A percentile compares a stretch with the other conserved stretches of the same genome.
These are phyloP conservation scores for Poeciliopsis turneri DNA, from an alignment of 2,797 vertebrate genomes.

Conservation along the genomic window DNA sequence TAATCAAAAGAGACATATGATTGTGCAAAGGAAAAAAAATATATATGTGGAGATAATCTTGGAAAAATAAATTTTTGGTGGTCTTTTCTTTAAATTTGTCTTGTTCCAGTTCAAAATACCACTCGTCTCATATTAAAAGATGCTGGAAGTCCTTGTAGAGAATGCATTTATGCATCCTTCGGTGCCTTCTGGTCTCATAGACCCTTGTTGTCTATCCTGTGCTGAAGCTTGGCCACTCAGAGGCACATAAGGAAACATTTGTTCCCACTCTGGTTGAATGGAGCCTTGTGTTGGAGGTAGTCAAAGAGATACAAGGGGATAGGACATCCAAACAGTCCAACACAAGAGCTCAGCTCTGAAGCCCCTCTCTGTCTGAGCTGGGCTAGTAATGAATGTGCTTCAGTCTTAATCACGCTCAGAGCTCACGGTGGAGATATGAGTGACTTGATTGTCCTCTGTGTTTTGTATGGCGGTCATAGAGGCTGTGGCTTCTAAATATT, in stretches of 20 bases:
- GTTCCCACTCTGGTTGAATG: constrained; percentile 89
- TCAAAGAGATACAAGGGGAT: constrained; percentile 81
- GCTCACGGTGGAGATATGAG: constrained; percentile 72
- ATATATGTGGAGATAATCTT: constrained; percentile 6
- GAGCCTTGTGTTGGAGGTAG: constrained; percentile 87
- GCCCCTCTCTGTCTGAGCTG: constrained; percentile 73
- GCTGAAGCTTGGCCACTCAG: constrained; percentile 64
- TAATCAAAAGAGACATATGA: constrained; percentile 27
- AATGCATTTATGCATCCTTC: constrained; percentile 45
- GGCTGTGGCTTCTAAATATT: constrained; percentile 56
- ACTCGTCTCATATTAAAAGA: constrained; percentile 34
- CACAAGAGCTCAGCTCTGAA: constrained; percentile 76
- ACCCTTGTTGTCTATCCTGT: constrained; percentile 51
- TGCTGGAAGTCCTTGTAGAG: constrained; percentile 29
- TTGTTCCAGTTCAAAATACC: neutral
- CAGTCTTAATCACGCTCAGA: constrained; percentile 73
- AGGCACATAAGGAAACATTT: constrained; percentile 92
- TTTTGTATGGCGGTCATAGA: constrained; percentile 42
- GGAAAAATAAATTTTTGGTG: neutral
- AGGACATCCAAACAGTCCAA: constrained; percentile 78
- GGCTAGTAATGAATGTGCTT: constrained; percentile 75
- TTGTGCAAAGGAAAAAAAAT: constrained; percentile 31
- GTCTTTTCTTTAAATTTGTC: constrained; percentile 9
- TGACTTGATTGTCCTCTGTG: constrained; percentile 70
- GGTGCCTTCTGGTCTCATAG: constrained; percentile 46